phyloP scores from a whole-genome alignment of 2,888 invertebrate species.

The Formica aserva region DNA sequence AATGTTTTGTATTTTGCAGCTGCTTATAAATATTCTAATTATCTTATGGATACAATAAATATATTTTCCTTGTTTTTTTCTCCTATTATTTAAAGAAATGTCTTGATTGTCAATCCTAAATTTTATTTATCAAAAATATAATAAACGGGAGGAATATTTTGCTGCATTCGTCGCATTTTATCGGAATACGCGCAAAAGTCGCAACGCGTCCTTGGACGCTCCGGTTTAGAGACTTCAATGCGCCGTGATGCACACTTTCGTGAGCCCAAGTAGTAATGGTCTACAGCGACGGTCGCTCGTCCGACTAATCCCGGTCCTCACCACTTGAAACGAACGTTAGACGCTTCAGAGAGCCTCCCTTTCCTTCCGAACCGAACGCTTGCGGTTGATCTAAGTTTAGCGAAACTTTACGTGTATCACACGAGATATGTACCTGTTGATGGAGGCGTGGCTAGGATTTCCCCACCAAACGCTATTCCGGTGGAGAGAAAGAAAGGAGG shows the following conservation, averaged over 20 bases:
- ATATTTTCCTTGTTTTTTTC: background rate
- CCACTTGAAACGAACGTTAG: constrained; percentile 43
- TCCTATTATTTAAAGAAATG: background rate
- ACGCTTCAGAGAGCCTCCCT: background rate
- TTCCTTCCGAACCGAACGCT: constrained; percentile 4
- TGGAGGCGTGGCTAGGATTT: constrained; percentile 58
- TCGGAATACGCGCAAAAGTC: background rate
- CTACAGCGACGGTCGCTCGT: constrained; percentile 11
- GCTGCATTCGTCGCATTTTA: background rate
- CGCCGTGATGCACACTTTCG: background rate
- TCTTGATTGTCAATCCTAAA: background rate
- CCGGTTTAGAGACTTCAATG: constrained; percentile 3
- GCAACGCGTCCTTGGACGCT: background rate
- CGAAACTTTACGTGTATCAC: constrained; percentile 18
- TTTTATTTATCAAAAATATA: background rate
- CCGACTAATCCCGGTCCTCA: constrained; percentile 41
- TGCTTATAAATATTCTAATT: background rate
- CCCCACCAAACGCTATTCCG: constrained; percentile 33
- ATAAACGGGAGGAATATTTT: background rate
- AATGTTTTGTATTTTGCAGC: background rate
- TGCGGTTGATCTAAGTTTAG: background rate
- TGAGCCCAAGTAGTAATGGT: constrained; percentile 13
- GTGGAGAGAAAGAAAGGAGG: constrained; percentile 49
- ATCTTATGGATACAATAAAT: background rate
- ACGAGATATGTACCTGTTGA: constrained; percentile 44